These are phyloP conservation scores for Vidua macroura DNA, from an alignment of 2,113 vertebrate genomes.

Conservation along the genomic window DNA sequence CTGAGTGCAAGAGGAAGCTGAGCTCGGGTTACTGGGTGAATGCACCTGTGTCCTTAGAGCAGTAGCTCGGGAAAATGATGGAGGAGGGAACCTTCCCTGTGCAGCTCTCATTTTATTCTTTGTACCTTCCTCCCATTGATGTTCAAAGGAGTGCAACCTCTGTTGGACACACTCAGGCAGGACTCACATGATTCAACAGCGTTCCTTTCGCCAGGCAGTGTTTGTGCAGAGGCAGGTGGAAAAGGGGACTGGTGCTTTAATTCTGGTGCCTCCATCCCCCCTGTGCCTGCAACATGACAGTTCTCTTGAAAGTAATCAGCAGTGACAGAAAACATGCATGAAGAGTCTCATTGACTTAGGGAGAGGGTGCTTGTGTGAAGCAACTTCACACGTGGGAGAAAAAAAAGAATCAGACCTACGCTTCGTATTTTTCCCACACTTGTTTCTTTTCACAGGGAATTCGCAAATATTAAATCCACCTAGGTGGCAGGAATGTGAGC, in stretches of 20 bases:
- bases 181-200: background rate
- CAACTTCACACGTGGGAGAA: conserved; percentile 4
- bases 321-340: conserved; percentile 12
- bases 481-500: conserved; percentile 58
- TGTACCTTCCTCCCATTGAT: conserved; percentile 18
- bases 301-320: conserved; percentile 14
- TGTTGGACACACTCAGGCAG: background rate
- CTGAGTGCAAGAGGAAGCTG: background rate
- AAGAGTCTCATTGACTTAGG: conserved; percentile 38
- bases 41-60: conserved; percentile 1
- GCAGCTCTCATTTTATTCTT: background rate
- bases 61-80: background rate
- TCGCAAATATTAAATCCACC: conserved; percentile 35
- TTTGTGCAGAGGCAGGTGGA: background rate
- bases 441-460: background rate
- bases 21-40: background rate
- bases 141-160: conserved; percentile 30
- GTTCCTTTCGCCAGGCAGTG: background rate
- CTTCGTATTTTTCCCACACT: conserved; percentile 16
- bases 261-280: background rate
- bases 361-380: conserved; percentile 27
- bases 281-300: conserved; percentile 20
- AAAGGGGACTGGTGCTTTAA: background rate
- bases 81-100: conserved; percentile 18
- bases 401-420: conserved; percentile 4